These are phyloP conservation scores for Drosophila bunnanda DNA, from an alignment of 2,888 invertebrate species.

Conservation along the genomic window DNA sequence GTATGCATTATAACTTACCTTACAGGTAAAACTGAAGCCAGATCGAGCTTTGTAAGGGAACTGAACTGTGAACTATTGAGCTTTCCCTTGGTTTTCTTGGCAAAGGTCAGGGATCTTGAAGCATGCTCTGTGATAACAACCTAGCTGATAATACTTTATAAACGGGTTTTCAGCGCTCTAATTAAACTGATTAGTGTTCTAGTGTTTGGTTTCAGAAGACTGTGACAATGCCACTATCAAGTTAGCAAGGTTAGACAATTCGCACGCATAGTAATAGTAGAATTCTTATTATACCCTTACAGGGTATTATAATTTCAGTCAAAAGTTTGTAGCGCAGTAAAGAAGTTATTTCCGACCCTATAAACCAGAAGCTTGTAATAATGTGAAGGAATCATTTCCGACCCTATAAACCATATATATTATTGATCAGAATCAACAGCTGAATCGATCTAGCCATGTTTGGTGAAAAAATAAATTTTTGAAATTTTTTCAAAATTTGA, in stretches of 20 bases:
- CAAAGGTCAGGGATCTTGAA: slow-evolving; percentile 38
- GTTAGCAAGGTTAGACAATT: slow-evolving; percentile 13
- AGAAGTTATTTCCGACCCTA: no score
- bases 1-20: background rate
- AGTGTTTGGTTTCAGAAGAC: background rate
- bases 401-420: no score
- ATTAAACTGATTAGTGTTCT: slow-evolving; percentile 22
- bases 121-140: slow-evolving; percentile 5
- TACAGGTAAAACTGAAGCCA: background rate
- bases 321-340: no score
- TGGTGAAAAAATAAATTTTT: no score
- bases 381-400: no score
- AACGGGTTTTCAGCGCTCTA: slow-evolving; percentile 32
- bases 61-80: background rate
- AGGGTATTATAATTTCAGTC: no score
- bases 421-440: no score
- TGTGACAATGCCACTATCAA: background rate
- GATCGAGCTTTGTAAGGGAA: slow-evolving; percentile 4
- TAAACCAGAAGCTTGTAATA: no score
- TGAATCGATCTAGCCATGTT: no score
- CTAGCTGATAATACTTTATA: slow-evolving; percentile 3
- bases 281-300: background rate
- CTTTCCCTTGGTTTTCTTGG: slow-evolving; percentile 23
- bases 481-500: no score
- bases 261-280: background rate